phyloP scores from a whole-genome alignment of 2,797 vertebrate species.

The Geotrypetes seraphini region DNA sequence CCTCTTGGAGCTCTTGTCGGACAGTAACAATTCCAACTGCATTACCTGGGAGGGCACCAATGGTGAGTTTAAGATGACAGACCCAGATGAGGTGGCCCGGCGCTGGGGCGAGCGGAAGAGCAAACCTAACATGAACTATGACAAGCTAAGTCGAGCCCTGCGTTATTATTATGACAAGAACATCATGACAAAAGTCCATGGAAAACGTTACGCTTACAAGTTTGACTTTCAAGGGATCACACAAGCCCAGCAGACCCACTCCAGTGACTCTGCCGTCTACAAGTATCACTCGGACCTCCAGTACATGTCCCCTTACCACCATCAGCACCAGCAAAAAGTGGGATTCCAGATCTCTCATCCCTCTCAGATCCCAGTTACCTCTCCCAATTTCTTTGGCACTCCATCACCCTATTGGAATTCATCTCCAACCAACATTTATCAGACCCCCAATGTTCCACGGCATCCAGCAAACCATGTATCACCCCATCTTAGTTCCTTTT shows the following conservation, averaged over 20 bases:
- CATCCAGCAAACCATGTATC: conserved; percentile 49
- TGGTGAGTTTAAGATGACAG: conserved; percentile 77
- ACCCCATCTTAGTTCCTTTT: conserved; percentile 50
- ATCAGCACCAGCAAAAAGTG: conserved; percentile 75
- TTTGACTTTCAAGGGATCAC: conserved; percentile 80
- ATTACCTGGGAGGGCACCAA: conserved; percentile 76
- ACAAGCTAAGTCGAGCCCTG: conserved; percentile 64
- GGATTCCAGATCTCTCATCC: conserved; percentile 58
- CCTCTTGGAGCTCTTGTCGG: conserved; percentile 68
- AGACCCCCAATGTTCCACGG: conserved; percentile 50
- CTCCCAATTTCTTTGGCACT: conserved; percentile 48
- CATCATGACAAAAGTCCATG: conserved; percentile 81
- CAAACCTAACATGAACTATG: conserved; percentile 64
- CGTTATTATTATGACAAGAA: conserved; percentile 82
- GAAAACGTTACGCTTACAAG: conserved; percentile 77
- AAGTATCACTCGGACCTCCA: conserved; percentile 61
- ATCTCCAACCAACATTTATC: conserved; percentile 53
- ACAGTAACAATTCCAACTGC: conserved; percentile 59
- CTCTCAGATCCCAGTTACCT: conserved; percentile 50
- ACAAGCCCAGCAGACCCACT: conserved; percentile 66
- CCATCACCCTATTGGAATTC: conserved; percentile 63
- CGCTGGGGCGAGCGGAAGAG: conserved; percentile 75
- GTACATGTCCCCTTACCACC: conserved; percentile 55
- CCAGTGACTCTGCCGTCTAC: conserved; percentile 40
- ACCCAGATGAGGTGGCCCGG: conserved; percentile 73